Percentiles rank a stretch among this genome's conserved stretches.
These are phyloP conservation scores for Drosophila navojoa DNA, from an alignment of 1,140 invertebrate species.

Conservation along the genomic window DNA sequence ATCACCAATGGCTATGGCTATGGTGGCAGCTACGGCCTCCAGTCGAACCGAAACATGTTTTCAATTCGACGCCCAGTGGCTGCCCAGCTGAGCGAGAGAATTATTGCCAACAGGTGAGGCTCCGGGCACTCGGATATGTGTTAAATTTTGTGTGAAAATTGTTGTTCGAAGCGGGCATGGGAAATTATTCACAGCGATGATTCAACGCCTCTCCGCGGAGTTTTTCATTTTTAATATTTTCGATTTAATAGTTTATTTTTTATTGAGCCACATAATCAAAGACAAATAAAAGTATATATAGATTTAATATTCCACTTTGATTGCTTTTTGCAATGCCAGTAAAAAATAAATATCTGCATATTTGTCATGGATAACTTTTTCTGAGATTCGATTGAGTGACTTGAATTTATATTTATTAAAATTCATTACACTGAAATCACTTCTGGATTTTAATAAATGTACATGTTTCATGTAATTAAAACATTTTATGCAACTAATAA, in stretches of 20 bases:
- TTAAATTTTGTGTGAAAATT: conserved; percentile 59
- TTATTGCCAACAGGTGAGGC: conserved; percentile 45
- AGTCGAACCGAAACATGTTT: conserved; percentile 20
- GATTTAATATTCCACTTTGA: conserved; percentile 3
- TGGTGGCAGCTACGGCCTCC: conserved; percentile 11
- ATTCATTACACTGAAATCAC: too few species aligned
- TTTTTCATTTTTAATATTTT: conserved; percentile 6
- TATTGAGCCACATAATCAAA: conserved; percentile 8
- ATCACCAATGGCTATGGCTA: conserved; percentile 45
- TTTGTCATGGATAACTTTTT: too few species aligned
- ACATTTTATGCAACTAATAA: too few species aligned
- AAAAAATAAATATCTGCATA: too few species aligned
- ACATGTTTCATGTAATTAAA: too few species aligned
- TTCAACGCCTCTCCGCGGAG: conserved; percentile 12
- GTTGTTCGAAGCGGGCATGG: conserved; percentile 24
- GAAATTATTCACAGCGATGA: conserved; percentile 17
- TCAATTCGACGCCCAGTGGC: conserved; percentile 29
- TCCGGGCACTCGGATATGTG: conserved; percentile 41
- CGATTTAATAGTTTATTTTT: conserved; percentile 5
- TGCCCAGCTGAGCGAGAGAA: conserved; percentile 38
- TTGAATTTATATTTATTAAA: too few species aligned
- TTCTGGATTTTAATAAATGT: too few species aligned
- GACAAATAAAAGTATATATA: neutral
- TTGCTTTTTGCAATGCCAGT: neutral
- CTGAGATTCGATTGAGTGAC: too few species aligned